phyloP scores from a whole-genome alignment of 1,140 invertebrate genomes.

The Aporrectodea caliginosa region DNA sequence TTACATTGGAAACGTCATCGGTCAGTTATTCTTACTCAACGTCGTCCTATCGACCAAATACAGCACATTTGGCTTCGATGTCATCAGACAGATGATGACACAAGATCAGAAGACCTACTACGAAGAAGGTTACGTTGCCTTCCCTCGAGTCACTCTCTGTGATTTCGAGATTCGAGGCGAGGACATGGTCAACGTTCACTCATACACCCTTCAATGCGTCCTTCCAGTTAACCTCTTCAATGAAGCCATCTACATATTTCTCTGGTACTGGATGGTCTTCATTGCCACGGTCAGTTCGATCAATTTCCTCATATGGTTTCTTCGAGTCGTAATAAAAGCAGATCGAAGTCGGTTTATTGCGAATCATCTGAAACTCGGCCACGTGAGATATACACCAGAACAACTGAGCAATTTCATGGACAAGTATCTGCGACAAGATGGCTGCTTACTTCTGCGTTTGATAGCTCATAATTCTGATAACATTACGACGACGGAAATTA shows the following conservation, averaged over 20 bases:
- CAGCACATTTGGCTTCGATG: too few relatives aligned
- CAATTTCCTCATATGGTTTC: slow-evolving; percentile 51
- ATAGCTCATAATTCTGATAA: too few relatives aligned
- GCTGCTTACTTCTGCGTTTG: too few relatives aligned
- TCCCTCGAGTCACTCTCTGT: too few relatives aligned
- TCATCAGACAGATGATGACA: slow-evolving; percentile 55
- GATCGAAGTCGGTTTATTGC: slow-evolving; percentile 50
- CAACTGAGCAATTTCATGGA: too few relatives aligned
- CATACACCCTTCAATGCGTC: too few relatives aligned
- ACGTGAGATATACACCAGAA: too few relatives aligned
- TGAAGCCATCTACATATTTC: slow-evolving; percentile 48
- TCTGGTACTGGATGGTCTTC: slow-evolving; percentile 61
- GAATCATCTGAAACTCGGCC: too few relatives aligned
- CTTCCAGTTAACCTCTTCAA: slow-evolving; percentile 36
- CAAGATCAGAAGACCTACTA: neutral
- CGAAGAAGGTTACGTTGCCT: slow-evolving; percentile 1
- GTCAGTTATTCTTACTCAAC: slow-evolving; percentile 58
- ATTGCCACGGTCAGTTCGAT: slow-evolving; percentile 57
- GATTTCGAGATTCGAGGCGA: slow-evolving; percentile 31
- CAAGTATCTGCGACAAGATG: too few relatives aligned
- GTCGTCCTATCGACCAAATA: too few relatives aligned
- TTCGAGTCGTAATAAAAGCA: slow-evolving; percentile 16
- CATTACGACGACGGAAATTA: too few relatives aligned
- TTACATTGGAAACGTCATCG: slow-evolving; percentile 57
- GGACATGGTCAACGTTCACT: slow-evolving; percentile 30